Evolutionary conservation across 2,888 invertebrate genomes (phyloP).

Genomic region (Yponomeuta sedellus): DNA sequence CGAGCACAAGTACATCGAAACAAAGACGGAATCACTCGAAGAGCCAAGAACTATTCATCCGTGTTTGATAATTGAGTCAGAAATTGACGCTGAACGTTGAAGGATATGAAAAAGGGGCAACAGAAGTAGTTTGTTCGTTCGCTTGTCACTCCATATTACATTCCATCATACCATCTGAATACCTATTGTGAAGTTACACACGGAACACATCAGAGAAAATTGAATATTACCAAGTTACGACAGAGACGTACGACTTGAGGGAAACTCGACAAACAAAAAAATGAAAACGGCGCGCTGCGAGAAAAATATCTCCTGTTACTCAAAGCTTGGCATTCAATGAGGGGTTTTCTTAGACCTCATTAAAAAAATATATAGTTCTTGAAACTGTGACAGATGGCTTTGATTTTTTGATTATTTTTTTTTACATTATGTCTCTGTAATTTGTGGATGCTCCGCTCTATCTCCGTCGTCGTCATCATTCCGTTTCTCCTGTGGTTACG

Average conservation of each 20-base stretch:
- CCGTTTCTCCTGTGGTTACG: too few relatives aligned
- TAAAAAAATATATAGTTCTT: too few relatives aligned
- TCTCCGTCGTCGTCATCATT: too few relatives aligned
- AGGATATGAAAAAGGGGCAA: not conserved
- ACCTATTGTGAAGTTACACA: not conserved
- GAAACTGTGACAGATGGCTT: too few relatives aligned
- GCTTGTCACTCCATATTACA: not conserved
- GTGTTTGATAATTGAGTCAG: not conserved
- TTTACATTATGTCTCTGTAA: too few relatives aligned
- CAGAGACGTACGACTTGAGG: not conserved
- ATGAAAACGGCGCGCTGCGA: not conserved
- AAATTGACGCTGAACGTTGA: not conserved
- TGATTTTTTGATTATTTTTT: too few relatives aligned
- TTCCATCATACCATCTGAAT: not conserved
- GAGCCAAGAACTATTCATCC: not conserved
- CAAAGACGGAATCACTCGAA: not conserved
- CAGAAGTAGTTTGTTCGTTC: not conserved
- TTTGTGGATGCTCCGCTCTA: too few relatives aligned
- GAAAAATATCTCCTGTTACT: not conserved
- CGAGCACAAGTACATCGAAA: not conserved
- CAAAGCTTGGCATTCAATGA: not conserved
- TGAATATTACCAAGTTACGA: not conserved
- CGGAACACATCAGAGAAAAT: not conserved
- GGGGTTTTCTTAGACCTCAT: too few relatives aligned
- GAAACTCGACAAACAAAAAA: not conserved